A percentile compares a stretch with the other conserved stretches of the same genome.
Evolutionary conservation across 2,888 invertebrate genomes (phyloP).

Genomic region (Chymomyza fuscimana): DNA sequence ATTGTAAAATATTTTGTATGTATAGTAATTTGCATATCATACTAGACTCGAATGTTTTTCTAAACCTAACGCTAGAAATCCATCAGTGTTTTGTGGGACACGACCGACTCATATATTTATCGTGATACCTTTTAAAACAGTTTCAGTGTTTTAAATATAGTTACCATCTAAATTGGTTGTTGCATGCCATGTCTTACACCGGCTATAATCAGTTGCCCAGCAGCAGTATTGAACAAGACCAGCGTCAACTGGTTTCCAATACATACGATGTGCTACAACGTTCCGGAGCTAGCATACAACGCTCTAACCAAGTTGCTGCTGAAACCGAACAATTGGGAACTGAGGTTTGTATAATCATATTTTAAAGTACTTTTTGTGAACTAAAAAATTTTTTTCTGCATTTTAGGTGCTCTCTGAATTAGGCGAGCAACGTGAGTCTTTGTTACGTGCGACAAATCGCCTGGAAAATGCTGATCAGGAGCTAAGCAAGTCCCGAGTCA

Average conservation of each 20-base stretch:
- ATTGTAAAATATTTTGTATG: background rate
- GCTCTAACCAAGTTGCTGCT: slow-evolving; percentile 87
- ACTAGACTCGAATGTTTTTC: background rate
- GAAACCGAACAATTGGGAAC: slow-evolving; percentile 91
- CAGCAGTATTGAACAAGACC: slow-evolving; percentile 67
- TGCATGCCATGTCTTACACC: slow-evolving; percentile 47
- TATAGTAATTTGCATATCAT: background rate
- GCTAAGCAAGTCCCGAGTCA: slow-evolving; percentile 83
- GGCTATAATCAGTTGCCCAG: slow-evolving; percentile 61
- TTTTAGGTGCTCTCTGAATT: slow-evolving; percentile 86
- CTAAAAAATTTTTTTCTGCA: background rate
- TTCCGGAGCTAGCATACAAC: slow-evolving; percentile 83
- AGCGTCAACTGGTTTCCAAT: slow-evolving; percentile 81
- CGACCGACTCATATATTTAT: too few relatives aligned
- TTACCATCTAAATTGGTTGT: background rate
- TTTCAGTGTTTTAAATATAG: slow-evolving; percentile 3
- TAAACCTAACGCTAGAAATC: background rate
- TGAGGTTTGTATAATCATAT: slow-evolving; percentile 78
- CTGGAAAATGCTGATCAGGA: slow-evolving; percentile 87
- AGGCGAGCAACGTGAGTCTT: slow-evolving; percentile 87
- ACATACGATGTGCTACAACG: slow-evolving; percentile 77
- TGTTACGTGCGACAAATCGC: slow-evolving; percentile 84
- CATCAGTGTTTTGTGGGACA: background rate
- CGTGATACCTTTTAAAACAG: background rate
- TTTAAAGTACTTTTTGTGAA: background rate